Percentiles rank a stretch among this genome's conserved stretches.
Evolutionary conservation across 2,113 vertebrate species (phyloP).

Genomic region (Fulica atra): DNA sequence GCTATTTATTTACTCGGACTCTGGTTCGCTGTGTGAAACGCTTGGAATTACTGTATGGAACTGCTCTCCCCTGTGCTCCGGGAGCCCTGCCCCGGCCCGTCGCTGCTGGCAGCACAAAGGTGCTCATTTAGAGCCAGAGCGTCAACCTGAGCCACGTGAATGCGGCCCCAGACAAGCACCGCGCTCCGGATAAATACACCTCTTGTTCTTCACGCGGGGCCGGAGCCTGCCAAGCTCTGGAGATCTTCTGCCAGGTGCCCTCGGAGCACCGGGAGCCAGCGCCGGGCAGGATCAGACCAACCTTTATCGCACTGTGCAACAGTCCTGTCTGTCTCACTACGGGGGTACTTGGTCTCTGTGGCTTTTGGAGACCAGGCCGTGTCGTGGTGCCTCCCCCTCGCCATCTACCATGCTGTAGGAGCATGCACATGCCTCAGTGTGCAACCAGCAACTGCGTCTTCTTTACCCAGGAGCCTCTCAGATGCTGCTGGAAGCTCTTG

Average conservation of each 20-base stretch:
- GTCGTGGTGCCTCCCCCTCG: accelerated
- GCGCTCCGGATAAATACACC: conserved; percentile 9
- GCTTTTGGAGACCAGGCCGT: neutral
- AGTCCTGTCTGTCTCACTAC: neutral
- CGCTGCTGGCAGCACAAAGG: conserved; percentile 48
- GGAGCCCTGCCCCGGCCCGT: neutral
- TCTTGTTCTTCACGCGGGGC: neutral
- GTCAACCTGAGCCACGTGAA: conserved; percentile 40
- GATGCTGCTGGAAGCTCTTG: neutral
- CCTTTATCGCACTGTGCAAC: accelerated
- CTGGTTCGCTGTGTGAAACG: neutral
- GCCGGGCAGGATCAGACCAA: neutral
- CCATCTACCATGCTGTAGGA: neutral
- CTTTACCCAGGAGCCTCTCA: neutral
- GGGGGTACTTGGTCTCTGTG: neutral
- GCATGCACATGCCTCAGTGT: accelerated
- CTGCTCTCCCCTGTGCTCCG: conserved; percentile 33
- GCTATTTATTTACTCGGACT: conserved; percentile 35
- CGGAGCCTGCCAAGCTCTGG: neutral
- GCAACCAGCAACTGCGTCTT: neutral
- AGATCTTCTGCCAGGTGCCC: conserved; percentile 10
- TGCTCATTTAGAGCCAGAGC: conserved; percentile 57
- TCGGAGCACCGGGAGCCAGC: neutral
- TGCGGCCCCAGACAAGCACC: conserved; percentile 8
- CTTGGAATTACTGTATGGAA: neutral